Evolutionary conservation across 2,888 invertebrate genomes (phyloP).

Genomic region (Netelia virgata): DNA sequence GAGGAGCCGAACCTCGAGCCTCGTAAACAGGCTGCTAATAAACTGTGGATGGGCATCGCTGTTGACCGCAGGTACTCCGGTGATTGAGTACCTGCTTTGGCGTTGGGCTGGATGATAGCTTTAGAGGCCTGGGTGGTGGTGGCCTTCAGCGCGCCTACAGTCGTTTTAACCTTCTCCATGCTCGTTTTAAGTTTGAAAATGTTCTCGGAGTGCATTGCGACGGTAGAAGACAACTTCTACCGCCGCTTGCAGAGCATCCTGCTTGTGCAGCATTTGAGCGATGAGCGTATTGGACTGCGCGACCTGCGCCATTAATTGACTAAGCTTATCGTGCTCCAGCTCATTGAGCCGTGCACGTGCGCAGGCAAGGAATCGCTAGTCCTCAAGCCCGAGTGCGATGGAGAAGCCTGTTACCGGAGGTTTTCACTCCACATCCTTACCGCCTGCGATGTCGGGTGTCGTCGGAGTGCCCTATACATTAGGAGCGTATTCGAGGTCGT

Average conservation of each 20-base stretch:
- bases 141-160: not conserved
- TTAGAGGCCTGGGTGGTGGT: not conserved
- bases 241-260: not conserved
- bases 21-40: not conserved
- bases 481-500: too few relatives aligned
- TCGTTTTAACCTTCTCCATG: not conserved
- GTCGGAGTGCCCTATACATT: too few relatives aligned
- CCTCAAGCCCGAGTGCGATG: too few relatives aligned
- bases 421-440: too few relatives aligned
- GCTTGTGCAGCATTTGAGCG: not conserved
- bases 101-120: not conserved
- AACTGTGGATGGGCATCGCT: not conserved
- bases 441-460: too few relatives aligned
- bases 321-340: too few relatives aligned
- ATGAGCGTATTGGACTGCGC: not conserved
- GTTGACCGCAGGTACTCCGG: not conserved
- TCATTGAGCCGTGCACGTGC: too few relatives aligned
- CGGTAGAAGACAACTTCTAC: not conserved
- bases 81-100: not conserved
- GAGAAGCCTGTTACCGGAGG: too few relatives aligned
- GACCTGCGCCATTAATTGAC: not conserved
- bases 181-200: not conserved
- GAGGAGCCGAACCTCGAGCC: not conserved
- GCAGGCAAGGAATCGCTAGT: too few relatives aligned
- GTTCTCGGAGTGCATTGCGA: not conserved